Conservation (phyloP, 2,888 invertebrate species). For the Branchipolynoe longqiensis region DNA sequence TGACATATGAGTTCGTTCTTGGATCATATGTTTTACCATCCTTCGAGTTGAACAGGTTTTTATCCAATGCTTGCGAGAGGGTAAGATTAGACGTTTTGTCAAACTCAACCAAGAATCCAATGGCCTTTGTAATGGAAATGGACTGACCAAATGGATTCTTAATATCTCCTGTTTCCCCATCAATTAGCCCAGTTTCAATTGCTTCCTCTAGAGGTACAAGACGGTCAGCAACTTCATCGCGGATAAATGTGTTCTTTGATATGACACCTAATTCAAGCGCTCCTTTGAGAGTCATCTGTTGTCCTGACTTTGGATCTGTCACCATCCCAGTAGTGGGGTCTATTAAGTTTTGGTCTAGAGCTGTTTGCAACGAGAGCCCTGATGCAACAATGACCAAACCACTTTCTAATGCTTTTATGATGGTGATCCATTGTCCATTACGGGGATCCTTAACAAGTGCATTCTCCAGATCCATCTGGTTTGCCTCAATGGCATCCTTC, state of each 20-base stretch:
- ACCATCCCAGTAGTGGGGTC: conserved; percentile 92
- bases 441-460: neutral
- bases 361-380: conserved; percentile 71
- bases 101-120: conserved; percentile 83
- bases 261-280: conserved; percentile 72
- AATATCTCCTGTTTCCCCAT: conserved; percentile 39
- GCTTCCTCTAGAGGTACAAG: conserved; percentile 83
- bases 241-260: conserved; percentile 63
- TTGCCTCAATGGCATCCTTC: conserved; percentile 83
- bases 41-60: neutral
- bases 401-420: conserved; percentile 20
- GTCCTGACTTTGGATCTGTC: conserved; percentile 87
- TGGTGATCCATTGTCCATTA: neutral
- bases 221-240: neutral
- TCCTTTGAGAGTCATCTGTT: conserved; percentile 72
- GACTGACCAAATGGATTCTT: conserved; percentile 75
- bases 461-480: neutral
- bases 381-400: neutral
- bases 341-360: conserved; percentile 91
- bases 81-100: conserved; percentile 67
- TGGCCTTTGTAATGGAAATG: conserved; percentile 88
- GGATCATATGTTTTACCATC: conserved; percentile 49
- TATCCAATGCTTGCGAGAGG: conserved; percentile 14
- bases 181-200: conserved; percentile 41
- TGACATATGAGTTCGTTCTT: conserved; percentile 25